phyloP scores from a whole-genome alignment of 1,140 invertebrate genomes.

The Dreissena polymorpha region DNA sequence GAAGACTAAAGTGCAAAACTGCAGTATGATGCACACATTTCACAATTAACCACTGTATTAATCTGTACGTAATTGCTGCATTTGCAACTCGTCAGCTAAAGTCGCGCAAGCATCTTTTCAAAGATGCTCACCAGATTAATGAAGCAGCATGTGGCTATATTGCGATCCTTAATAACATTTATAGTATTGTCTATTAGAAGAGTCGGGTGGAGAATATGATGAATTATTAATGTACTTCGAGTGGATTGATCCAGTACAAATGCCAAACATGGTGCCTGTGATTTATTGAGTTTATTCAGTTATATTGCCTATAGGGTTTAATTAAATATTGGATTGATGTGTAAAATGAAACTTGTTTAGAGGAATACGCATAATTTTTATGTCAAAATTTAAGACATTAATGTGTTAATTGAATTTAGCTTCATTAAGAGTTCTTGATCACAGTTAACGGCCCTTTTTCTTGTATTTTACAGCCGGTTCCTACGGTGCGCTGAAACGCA shows the following conservation, averaged over 20 bases:
- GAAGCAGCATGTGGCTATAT: too few relatives aligned
- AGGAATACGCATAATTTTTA: not conserved
- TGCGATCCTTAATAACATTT: too few relatives aligned
- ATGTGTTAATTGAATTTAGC: not conserved
- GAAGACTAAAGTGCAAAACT: too few relatives aligned
- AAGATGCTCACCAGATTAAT: too few relatives aligned
- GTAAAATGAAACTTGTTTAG: too few relatives aligned
- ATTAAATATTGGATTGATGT: too few relatives aligned
- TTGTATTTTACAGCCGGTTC: constrained; percentile 77
- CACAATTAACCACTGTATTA: too few relatives aligned
- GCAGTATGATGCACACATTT: too few relatives aligned
- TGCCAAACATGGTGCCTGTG: not conserved
- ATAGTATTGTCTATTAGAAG: not conserved
- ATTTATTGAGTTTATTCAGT: not conserved
- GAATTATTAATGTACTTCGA: too few relatives aligned
- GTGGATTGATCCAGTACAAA: not conserved
- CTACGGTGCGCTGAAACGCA: constrained; percentile 81
- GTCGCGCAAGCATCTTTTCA: too few relatives aligned
- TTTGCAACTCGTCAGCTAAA: too few relatives aligned
- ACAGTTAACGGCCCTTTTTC: constrained; percentile 16
- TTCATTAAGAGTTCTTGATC: not conserved
- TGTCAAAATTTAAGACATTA: not conserved
- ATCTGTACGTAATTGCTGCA: too few relatives aligned
- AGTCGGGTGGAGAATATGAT: constrained; percentile 8
- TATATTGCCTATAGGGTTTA: not conserved